Percentiles rank a stretch among this genome's conserved stretches.
These are phyloP conservation scores for Byasa hedistus DNA, from an alignment of 2,888 invertebrate species.

Conservation along the genomic window DNA sequence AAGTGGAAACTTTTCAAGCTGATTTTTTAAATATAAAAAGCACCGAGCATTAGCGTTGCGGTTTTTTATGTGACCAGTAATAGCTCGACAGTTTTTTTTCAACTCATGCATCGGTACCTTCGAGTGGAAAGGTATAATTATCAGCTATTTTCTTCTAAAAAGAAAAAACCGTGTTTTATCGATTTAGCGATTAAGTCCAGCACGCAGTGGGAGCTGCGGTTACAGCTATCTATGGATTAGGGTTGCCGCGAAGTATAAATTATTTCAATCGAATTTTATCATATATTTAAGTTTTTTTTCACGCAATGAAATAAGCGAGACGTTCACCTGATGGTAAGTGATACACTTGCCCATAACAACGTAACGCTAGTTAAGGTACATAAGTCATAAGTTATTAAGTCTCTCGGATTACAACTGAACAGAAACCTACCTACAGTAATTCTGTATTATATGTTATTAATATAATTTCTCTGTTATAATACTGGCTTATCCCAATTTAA, in stretches of 20 bases:
- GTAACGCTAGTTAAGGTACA: too few species aligned
- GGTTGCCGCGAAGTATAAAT: conserved; percentile 7
- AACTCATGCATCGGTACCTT: conserved; percentile 23
- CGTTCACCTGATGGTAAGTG: too few species aligned
- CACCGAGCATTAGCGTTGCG: conserved; percentile 18
- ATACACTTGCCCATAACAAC: too few species aligned
- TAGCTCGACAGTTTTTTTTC: conserved; percentile 24
- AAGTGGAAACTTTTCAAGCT: conserved; percentile 15
- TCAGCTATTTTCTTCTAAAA: conserved; percentile 22
- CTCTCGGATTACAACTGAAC: too few species aligned
- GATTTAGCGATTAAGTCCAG: conserved; percentile 32
- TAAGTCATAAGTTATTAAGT: too few species aligned
- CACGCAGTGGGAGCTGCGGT: conserved; percentile 33
- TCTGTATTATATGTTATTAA: too few species aligned
- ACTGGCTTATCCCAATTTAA: too few species aligned
- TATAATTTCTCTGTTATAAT: too few species aligned
- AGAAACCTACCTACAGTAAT: too few species aligned
- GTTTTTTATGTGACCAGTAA: conserved; percentile 29
- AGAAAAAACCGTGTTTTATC: conserved; percentile 31
- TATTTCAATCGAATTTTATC: not conserved
- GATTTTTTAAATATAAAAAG: conserved; percentile 21
- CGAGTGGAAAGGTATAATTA: conserved; percentile 31
- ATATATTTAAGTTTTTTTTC: not conserved
- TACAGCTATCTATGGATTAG: conserved; percentile 27
- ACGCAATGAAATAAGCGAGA: too few species aligned